These are phyloP conservation scores for Orthosia incerta DNA, from an alignment of 2,888 invertebrate species.

Conservation along the genomic window DNA sequence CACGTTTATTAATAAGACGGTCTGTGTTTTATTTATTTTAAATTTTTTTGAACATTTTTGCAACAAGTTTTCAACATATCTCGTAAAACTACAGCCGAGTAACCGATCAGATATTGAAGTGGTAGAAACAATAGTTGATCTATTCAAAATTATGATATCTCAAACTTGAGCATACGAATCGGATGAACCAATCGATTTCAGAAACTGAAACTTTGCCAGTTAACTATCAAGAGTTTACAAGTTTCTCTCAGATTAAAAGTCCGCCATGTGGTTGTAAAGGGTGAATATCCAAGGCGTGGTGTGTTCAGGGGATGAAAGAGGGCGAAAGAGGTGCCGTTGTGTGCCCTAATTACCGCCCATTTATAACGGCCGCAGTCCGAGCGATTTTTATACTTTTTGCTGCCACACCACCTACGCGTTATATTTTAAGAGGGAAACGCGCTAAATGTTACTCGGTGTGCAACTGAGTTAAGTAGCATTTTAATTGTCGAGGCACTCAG, in stretches of 20 bases:
- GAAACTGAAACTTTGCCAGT: constrained; percentile 50
- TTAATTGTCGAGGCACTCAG: constrained; percentile 62
- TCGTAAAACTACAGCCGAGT: background rate
- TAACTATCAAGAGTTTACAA: constrained; percentile 50
- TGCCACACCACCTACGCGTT: constrained; percentile 75
- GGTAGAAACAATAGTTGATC: constrained; percentile 35
- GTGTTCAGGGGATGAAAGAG: constrained; percentile 65
- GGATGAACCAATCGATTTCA: constrained; percentile 53
- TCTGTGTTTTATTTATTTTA: too few relatives aligned
- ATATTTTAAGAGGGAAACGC: constrained; percentile 81
- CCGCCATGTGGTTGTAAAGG: constrained; percentile 37
- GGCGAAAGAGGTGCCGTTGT: constrained; percentile 71
- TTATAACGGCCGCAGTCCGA: constrained; percentile 84
- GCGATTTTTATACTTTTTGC: constrained; percentile 85
- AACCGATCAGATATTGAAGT: constrained; percentile 10
- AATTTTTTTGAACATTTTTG: background rate
- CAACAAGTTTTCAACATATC: constrained; percentile 4
- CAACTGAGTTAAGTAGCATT: constrained; percentile 65
- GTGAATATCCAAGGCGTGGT: constrained; percentile 62
- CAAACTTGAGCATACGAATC: constrained; percentile 50
- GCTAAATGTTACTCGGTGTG: constrained; percentile 71
- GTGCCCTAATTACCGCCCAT: constrained; percentile 88
- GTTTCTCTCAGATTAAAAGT: constrained; percentile 60
- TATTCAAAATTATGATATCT: too few relatives aligned
- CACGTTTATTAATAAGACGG: too few relatives aligned